Evolutionary conservation across 2,797 vertebrate genomes (phyloP).

Genomic region (Sebastes flavidus): DNA sequence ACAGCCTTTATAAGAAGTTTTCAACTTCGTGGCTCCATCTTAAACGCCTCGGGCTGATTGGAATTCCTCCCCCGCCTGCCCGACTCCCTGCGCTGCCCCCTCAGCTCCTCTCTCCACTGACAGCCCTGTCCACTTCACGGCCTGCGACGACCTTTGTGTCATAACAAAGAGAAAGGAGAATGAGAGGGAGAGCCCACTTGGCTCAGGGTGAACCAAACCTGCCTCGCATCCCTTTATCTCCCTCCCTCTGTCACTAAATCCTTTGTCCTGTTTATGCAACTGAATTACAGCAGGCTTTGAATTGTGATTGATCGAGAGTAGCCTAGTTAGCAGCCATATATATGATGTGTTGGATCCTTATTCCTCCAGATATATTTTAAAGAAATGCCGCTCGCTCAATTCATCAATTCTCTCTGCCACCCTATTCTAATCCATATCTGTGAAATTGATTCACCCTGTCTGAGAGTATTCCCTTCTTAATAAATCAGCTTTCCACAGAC

Average conservation of each 20-base stretch:
- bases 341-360: slow-evolving; percentile 2
- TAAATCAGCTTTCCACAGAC: slow-evolving; percentile 60
- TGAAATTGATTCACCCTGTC: slow-evolving; percentile 60
- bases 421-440: slow-evolving; percentile 49
- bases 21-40: slow-evolving; percentile 24
- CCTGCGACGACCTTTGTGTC: slow-evolving; percentile 50
- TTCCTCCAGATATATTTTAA: slow-evolving; percentile 5
- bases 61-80: slow-evolving; percentile 48
- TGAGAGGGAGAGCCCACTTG: slow-evolving; percentile 8
- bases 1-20: slow-evolving; percentile 16
- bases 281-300: slow-evolving; percentile 2
- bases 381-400: slow-evolving; percentile 20
- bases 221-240: not conserved
- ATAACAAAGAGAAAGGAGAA: slow-evolving; percentile 39
- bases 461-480: slow-evolving; percentile 56
- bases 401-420: slow-evolving; percentile 27
- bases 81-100: slow-evolving; percentile 34
- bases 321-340: not conserved
- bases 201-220: slow-evolving; percentile 11
- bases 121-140: slow-evolving; percentile 63
- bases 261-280: not conserved
- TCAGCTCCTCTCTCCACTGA: slow-evolving; percentile 43
- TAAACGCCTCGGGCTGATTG: slow-evolving; percentile 46
- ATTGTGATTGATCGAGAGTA: not conserved
- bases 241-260: not conserved